Evolutionary conservation across 2,797 vertebrate species (phyloP), one percentile per base, ranked within the genome.

Genomic region (Percopsis omiscomaycus): DNA sequence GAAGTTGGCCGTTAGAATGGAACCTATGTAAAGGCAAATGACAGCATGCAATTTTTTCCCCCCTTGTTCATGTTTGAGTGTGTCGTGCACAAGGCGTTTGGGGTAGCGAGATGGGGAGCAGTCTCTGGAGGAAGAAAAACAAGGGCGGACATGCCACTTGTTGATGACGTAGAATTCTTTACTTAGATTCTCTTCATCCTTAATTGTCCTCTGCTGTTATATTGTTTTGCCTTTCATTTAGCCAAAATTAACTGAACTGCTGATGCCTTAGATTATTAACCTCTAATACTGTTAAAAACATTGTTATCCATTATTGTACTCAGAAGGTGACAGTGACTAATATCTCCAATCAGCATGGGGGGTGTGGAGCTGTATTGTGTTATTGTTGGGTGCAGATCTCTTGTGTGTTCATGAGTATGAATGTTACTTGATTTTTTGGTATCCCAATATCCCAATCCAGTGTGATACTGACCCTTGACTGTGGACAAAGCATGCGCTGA

Each of bases 11-110:
- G 50, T 76, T 78, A 64, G 71, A 88, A 80, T 62, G 73, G 73
- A 72, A 81, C 75, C 69, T 69, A 84, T 82, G 85, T 81, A 84
- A 89, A 89, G 86, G 81, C 68, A 84, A 82, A 86, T 82, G 83
- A 87, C 85, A 83, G 52, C 68, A 80, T 74, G 81, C 72, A 58
- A 73, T 77, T 74, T 75, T 79, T 72, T 48, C 44, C 52, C 48
- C 48, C 49, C 55, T 58, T 22, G 44, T 30, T 74, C 53, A 47
- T 55, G 51, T 71, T 73, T 77, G 57, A 77, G 28, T 70, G 73
- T 47, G 59, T 71, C 73, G 72, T 64, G 68, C 62, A 44, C 66
- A 14, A 71, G 65, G 50, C 66, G n/a, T 67, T 64, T 42, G 64
- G 55, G 61, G 59, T 59, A 63, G 50, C 54, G 62, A 53, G 64